Percentiles rank a stretch among this genome's conserved stretches.
Conservation (phyloP, 2,797 vertebrate species). For the Siniperca undulata region DNA sequence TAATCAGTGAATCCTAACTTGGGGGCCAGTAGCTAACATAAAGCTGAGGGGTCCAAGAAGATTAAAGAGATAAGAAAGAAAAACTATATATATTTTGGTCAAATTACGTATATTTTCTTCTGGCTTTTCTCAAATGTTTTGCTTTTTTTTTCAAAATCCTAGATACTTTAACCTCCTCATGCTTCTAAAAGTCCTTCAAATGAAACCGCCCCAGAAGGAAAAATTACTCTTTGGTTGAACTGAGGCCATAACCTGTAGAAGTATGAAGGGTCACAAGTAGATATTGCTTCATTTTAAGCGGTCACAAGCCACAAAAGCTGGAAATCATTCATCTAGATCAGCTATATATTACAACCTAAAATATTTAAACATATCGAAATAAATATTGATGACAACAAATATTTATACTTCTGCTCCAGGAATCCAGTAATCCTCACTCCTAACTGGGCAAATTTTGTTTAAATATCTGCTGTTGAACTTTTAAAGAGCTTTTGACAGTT, state of each 20-base stretch:
- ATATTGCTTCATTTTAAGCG: not conserved
- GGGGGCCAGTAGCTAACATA: not conserved
- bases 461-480: constrained; percentile 42
- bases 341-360: not conserved
- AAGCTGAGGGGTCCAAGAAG: not conserved
- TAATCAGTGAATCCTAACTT: not conserved
- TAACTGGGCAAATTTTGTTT: not conserved
- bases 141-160: not conserved
- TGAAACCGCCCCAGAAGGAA: not conserved
- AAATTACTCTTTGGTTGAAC: not conserved
- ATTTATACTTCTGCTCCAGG: not conserved
- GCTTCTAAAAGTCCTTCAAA: not conserved
- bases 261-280: not conserved
- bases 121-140: too few species aligned
- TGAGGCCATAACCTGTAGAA: too few species aligned
- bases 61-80: not conserved
- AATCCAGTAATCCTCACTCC: not conserved
- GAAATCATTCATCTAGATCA: too few species aligned
- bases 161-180: not conserved
- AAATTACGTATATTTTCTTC: too few species aligned
- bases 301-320: too few species aligned
- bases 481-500: constrained; percentile 48
- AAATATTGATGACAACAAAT: not conserved
- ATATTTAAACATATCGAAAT: not conserved
- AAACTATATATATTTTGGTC: not conserved